These are phyloP conservation scores for Halyomorpha halys DNA, from an alignment of 1,140 invertebrate species.

Conservation along the genomic window DNA sequence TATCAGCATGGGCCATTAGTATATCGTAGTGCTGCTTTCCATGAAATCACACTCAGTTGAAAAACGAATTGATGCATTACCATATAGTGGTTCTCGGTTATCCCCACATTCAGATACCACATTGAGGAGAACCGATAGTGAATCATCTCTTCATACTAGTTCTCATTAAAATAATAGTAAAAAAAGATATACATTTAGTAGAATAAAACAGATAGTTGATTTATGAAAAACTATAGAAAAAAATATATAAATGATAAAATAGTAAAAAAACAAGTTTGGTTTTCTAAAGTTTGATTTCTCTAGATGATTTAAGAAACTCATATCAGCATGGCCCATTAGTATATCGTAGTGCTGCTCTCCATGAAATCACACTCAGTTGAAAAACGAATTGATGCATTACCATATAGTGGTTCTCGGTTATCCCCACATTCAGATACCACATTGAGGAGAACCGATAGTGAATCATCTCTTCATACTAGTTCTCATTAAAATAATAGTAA, in stretches of 20 bases:
- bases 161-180: constrained; percentile 36
- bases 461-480: constrained; percentile 86
- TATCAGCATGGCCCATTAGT: constrained; percentile 36
- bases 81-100: constrained; percentile 65
- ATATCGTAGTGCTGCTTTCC: constrained; percentile 43
- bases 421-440: constrained; percentile 70
- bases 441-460: constrained; percentile 81
- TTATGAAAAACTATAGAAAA: no score
- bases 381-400: constrained; percentile 66
- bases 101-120: constrained; percentile 70
- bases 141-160: constrained; percentile 86
- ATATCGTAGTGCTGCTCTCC: constrained; percentile 43
- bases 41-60: constrained; percentile 62
- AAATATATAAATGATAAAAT: no score
- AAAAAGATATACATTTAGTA: constrained; percentile 35
- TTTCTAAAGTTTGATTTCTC: constrained; percentile 42
- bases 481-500: constrained; percentile 36
- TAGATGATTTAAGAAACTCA: constrained; percentile 50
- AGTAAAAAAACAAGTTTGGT: no score
- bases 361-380: constrained; percentile 62
- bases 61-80: constrained; percentile 66
- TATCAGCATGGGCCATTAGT: constrained; percentile 36
- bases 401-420: constrained; percentile 65
- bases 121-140: constrained; percentile 81
- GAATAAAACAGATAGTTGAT: neutral